Base-by-base conservation (phyloP, 2,113 vertebrate species). In the Channa maculata region DNA sequence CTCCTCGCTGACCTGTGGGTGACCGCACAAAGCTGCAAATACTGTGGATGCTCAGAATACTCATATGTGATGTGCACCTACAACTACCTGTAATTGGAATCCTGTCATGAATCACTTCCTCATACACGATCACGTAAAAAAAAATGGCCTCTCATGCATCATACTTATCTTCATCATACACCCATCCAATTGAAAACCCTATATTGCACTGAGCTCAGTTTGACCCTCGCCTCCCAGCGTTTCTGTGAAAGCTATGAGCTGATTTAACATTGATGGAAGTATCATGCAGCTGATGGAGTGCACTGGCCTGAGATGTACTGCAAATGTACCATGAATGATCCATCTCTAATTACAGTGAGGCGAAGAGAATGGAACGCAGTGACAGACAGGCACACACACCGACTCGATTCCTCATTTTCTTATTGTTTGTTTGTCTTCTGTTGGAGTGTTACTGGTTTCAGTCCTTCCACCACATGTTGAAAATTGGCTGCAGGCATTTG, bases 211-310 rank as follows among this genome's bases (percentile, higher is more conserved):
- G 51, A 13, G 33, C 45, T 45, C 41, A 0, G 8, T 62, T 12
- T 75, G 84, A 77, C 63, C 69, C 24, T 0, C 3, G 57, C 54
- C 65, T 49, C 4, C 8, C 2, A 5, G 15, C 3, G 2, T 55
- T 75, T 3, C 65, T 34, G 13, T 10, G 55, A 66, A 72, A 63
- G 49, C 59, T 9, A 6, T 5, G 49, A 50, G 64, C 66, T 77
- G 59, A 74, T 81, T 39, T 55, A 49, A 39, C 45, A 48, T 51
- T 73, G 77, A 85, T 75, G 67, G 66, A 52, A 12, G 48, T 0
- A 65, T 74, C 57, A 33, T 5, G n/a, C 38, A 39, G 64, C 72
- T 73, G 75, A 65, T 64, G 59, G 65, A 57, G n/a, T 43, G 38
- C 33, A 2, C 9, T 34, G 61, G 46, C 58, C 73, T 65, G 63